Conservation (phyloP, 2,888 invertebrate genomes). For the Hofmannophila pseudospretella region DNA sequence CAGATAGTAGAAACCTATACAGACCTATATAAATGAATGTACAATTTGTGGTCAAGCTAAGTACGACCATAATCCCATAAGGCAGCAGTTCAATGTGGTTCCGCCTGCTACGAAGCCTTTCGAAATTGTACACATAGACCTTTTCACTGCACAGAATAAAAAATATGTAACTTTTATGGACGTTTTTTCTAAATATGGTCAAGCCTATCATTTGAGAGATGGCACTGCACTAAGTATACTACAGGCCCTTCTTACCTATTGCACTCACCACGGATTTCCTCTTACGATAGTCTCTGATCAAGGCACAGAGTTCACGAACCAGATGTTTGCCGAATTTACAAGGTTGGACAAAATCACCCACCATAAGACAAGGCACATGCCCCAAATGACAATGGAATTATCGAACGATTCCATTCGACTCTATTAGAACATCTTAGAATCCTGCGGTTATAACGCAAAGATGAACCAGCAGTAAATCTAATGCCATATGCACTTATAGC, state of each 20-base stretch:
- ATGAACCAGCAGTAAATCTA: neutral
- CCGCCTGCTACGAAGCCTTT: no score
- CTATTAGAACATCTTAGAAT: slow-evolving; percentile 5
- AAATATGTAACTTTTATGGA: slow-evolving; percentile 4
- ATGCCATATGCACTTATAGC: neutral
- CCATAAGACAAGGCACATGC: slow-evolving; percentile 13
- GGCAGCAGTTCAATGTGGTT: slow-evolving; percentile 1
- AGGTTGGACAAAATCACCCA: slow-evolving; percentile 14
- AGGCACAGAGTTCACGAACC: slow-evolving; percentile 15
- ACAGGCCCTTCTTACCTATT: slow-evolving; percentile 2
- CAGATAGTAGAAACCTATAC: no score
- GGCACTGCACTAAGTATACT: neutral
- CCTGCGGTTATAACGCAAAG: slow-evolving; percentile 3
- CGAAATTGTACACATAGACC: no score
- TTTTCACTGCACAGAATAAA: slow-evolving; percentile 4
- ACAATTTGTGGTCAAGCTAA: slow-evolving; percentile 5
- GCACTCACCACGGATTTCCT: slow-evolving; percentile 10
- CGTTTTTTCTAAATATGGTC: no score
- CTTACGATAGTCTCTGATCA: slow-evolving; percentile 7
- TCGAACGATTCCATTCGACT: slow-evolving; percentile 9
- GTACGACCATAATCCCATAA: neutral
- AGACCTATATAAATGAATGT: slow-evolving; percentile 7
- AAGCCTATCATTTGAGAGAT: neutral
- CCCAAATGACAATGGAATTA: slow-evolving; percentile 15
- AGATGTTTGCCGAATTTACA: slow-evolving; percentile 13